These are phyloP conservation scores for Aricia artaxerxes DNA, from an alignment of 2,888 invertebrate genomes.

Conservation along the genomic window DNA sequence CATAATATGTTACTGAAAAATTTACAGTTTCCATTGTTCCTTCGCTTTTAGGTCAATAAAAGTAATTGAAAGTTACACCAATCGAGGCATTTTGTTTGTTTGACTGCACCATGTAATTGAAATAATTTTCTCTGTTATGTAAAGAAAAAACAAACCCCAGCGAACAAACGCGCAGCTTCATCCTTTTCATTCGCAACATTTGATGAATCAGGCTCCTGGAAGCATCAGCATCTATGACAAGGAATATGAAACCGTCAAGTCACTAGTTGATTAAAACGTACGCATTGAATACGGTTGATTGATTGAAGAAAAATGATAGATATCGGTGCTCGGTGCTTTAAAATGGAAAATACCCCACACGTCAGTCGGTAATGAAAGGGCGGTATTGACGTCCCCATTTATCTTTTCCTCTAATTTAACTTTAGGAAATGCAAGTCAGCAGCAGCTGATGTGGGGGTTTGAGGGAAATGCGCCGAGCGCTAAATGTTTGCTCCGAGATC, in stretches of 20 bases:
- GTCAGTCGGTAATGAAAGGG: slow-evolving; percentile 42
- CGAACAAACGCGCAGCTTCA: background rate
- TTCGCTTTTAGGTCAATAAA: no score
- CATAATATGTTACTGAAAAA: background rate
- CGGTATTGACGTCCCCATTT: slow-evolving; percentile 47
- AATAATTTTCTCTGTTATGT: no score
- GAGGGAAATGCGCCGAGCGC: background rate
- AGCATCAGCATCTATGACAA: slow-evolving; percentile 5
- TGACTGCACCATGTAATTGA: background rate
- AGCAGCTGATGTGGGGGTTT: slow-evolving; percentile 32
- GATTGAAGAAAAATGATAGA: slow-evolving; percentile 37
- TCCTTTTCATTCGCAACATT: background rate
- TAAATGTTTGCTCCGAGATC: background rate
- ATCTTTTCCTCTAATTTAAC: slow-evolving; percentile 47
- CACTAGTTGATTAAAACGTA: slow-evolving; percentile 40
- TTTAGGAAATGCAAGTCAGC: slow-evolving; percentile 47
- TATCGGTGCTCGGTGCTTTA: slow-evolving; percentile 32
- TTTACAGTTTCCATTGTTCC: background rate
- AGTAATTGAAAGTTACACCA: background rate
- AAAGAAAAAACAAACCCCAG: background rate
- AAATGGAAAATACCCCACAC: slow-evolving; percentile 39
- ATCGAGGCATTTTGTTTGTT: background rate
- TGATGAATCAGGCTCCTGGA: background rate
- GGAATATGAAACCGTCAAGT: slow-evolving; percentile 34
- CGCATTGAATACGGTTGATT: slow-evolving; percentile 37